Conservation (phyloP, 2,888 invertebrate genomes). For the Hemistola chrysoprasaria region DNA sequence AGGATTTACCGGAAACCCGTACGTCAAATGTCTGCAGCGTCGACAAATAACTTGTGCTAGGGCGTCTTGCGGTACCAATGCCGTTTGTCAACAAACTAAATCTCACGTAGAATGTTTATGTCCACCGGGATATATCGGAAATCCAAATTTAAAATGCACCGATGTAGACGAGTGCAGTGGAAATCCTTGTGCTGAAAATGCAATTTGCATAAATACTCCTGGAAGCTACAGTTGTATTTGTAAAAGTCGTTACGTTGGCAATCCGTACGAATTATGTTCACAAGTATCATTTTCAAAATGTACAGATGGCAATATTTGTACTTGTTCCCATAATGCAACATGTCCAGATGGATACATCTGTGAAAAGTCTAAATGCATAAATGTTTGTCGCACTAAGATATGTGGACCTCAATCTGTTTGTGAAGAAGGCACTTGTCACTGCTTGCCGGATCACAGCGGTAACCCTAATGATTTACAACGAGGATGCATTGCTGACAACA, state of each 20-base stretch:
- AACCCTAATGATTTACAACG: constrained; percentile 86
- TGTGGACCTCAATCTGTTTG: constrained; percentile 93
- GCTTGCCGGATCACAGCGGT: constrained; percentile 89
- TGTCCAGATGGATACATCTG: constrained; percentile 91
- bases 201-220: constrained; percentile 94
- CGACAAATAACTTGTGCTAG: constrained; percentile 87
- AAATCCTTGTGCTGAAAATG: constrained; percentile 91
- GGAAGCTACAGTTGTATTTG: constrained; percentile 96
- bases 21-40: constrained; percentile 88
- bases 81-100: constrained; percentile 89
- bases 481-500: constrained; percentile 89
- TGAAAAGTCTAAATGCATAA: constrained; percentile 87
- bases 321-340: constrained; percentile 86
- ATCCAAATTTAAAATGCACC: constrained; percentile 92
- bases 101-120: constrained; percentile 91
- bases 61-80: constrained; percentile 89
- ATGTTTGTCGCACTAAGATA: constrained; percentile 87
- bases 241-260: constrained; percentile 91
- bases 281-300: constrained; percentile 87
- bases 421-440: constrained; percentile 89
- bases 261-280: constrained; percentile 93
- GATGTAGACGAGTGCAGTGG: constrained; percentile 92
- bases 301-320: constrained; percentile 85
- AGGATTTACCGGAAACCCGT: constrained; percentile 93
- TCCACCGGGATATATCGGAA: constrained; percentile 91